Evolutionary conservation across 2,113 vertebrate species (phyloP), one percentile per base, ranked within the genome.

Genomic region (Azemiops feae): DNA sequence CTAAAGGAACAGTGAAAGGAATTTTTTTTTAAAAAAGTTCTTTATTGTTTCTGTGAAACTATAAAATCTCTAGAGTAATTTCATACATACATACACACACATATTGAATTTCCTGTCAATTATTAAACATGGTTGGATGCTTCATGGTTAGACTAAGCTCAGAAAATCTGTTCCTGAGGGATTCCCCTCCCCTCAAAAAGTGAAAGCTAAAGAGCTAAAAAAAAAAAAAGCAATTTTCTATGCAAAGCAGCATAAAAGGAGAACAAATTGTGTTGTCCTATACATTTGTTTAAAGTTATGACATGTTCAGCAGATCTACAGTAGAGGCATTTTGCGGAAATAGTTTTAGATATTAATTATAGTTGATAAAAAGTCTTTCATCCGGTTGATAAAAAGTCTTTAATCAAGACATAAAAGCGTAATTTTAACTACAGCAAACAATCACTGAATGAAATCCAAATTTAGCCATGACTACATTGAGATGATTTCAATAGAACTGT

Each of bases 1-100:
- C 34, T 45, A 60, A 6, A 45, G 27, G 6, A 39, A 39, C 23
- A 39, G 60, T 81, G 11, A 45, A 89, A 60, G n/a, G 30, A 30
- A 52, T 81, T 92, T 95, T 96, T 94, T 92, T 69, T 14, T 3
- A 18, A 57, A 57, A 91, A 43, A 93, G 88, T 94, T 50, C 23
- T 64, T 95, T 52, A 8, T 34, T 92, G 57, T 23, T 89, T 4
- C 57, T 92, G 9, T 54, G 64, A 92, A 39, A 0, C 4, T 92
- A 11, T 54, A 50, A 91, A 91, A 25, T 88, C 64, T 93, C 55
- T 89, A 91, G 30, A 92, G 90, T 54, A 53, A 25, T 5, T 91
- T 95, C 91, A 94, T 30, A 89, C 22, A 0, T 92, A 60, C n/a
- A 94, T 30, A 90, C 14, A 92, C 0, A 0, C 92, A 69, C 27